Conservation (phyloP, 2,888 invertebrate species). For the Drosophila fungiperda region DNA sequence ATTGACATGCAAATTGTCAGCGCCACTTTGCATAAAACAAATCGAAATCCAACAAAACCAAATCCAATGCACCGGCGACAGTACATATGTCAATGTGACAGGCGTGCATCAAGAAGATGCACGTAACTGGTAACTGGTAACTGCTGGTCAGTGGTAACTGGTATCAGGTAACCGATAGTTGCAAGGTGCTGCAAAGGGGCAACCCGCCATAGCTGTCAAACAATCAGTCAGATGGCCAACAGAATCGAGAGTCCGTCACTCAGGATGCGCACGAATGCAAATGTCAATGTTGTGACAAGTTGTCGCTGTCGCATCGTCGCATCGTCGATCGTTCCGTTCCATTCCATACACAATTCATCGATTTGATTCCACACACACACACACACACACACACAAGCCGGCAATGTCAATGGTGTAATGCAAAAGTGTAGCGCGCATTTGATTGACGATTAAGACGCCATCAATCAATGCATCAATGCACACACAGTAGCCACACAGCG, state of each 20-base stretch:
- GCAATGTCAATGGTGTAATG: slow-evolving; percentile 66
- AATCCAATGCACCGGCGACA: slow-evolving; percentile 46
- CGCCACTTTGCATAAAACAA: slow-evolving; percentile 68
- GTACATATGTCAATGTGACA: slow-evolving; percentile 79
- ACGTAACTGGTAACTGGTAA: slow-evolving; percentile 17
- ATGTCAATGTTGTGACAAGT: slow-evolving; percentile 78
- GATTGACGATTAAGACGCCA: slow-evolving; percentile 85
- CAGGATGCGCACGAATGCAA: slow-evolving; percentile 79
- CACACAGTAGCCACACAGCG: slow-evolving; percentile 56
- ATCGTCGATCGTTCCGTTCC: neutral
- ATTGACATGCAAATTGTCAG: slow-evolving; percentile 80
- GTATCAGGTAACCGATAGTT: slow-evolving; percentile 6
- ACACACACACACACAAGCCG: slow-evolving; percentile 8
- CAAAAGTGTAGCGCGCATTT: slow-evolving; percentile 81
- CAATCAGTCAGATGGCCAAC: slow-evolving; percentile 73
- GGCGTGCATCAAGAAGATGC: slow-evolving; percentile 62
- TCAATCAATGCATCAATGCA: slow-evolving; percentile 83
- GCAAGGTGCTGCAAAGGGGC: neutral
- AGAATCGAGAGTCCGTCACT: slow-evolving; percentile 61
- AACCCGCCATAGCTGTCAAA: slow-evolving; percentile 62
- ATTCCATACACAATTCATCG: slow-evolving; percentile 25
- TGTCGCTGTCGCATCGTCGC: slow-evolving; percentile 55
- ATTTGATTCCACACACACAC: slow-evolving; percentile 22
- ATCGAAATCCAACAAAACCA: slow-evolving; percentile 15
- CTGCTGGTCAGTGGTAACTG: slow-evolving; percentile 26